Base-by-base conservation (phyloP, 2,113 vertebrate species). In the Onychostruthus taczanowskii region DNA sequence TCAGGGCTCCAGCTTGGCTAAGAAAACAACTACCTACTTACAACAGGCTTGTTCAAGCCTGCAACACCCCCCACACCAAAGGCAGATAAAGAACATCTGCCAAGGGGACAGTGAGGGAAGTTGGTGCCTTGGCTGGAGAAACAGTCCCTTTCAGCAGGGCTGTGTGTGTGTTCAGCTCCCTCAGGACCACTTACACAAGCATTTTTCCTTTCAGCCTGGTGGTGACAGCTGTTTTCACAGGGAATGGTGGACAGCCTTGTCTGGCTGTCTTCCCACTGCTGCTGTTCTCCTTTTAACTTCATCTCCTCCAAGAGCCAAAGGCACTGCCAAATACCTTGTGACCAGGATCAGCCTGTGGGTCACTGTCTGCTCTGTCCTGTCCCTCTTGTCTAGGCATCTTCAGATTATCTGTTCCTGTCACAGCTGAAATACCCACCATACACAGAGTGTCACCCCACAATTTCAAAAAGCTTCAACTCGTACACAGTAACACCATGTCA, bases 401-500 rank as follows among this genome's bases (percentile, higher is more conserved):
- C 55, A 78, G 33, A 15, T 15, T 52, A 8, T 8, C 63, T 53
- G 19, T 5, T 78, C 33, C 19, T 55, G 53, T 55, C 53, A 12
- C 30, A 31, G 30, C 7, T 31, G 30, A 55, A 30, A 31, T 18
- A 31, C 1, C 52, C 52, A 55, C 17, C 1, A 53, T 5, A 20
- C 28, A 53, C 52, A 53, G 28, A 55, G 11, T 5, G 8, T 5
- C 30, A 8, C 53, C 30, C 31, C 18, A 20, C 53, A 31, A 20
- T 55, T 31, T 31, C 53, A 55, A 0, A 31, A 31, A 31, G 30
- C 53, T 31, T 20, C 30, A 31, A 5, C 18, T 11, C 53, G 20
- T 1, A 31, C 18, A 55, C 3, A 31, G 7, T 8, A 31, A 55
- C 18, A 55, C 5, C 53, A 8, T 1, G 2, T 1, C 53, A 8